These are phyloP conservation scores for Osmerus eperlanus DNA, from an alignment of 2,113 vertebrate genomes.

Conservation along the genomic window DNA sequence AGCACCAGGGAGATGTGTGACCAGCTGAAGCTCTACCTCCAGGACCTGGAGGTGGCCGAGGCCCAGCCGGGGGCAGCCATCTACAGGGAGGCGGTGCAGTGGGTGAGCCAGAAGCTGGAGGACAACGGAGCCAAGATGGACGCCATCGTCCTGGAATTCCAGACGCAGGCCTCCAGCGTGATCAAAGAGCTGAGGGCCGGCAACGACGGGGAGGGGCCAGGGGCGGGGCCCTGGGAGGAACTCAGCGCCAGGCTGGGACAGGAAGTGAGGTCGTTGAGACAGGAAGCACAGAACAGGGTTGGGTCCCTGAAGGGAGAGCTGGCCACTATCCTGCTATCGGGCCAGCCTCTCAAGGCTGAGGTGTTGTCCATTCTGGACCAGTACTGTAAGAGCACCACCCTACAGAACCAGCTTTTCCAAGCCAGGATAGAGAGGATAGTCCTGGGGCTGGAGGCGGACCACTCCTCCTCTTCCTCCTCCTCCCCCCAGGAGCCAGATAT, in stretches of 20 bases:
- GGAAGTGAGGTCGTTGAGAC: slow-evolving; percentile 55
- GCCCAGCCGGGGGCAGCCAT: slow-evolving; percentile 44
- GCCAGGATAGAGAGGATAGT: slow-evolving; percentile 72
- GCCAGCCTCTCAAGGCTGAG: slow-evolving; percentile 48
- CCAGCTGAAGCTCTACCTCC: slow-evolving; percentile 63
- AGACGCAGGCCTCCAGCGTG: slow-evolving; percentile 61
- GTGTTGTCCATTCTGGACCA: slow-evolving; percentile 67
- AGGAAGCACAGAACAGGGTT: slow-evolving; percentile 45
- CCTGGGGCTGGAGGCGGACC: slow-evolving; percentile 61
- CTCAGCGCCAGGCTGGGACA: slow-evolving; percentile 69
- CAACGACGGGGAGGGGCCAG: slow-evolving; percentile 38
- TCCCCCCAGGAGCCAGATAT: slow-evolving; percentile 33
- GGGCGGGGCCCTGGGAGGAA: slow-evolving; percentile 61
- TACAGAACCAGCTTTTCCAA: slow-evolving; percentile 72
- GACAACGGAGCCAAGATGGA: slow-evolving; percentile 50
- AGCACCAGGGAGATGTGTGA: slow-evolving; percentile 74
- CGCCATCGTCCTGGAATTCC: slow-evolving; percentile 68
- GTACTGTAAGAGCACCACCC: slow-evolving; percentile 73
- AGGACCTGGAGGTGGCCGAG: slow-evolving; percentile 49
- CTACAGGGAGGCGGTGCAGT: slow-evolving; percentile 57
- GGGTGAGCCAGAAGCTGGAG: slow-evolving; percentile 58
- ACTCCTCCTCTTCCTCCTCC: background rate
- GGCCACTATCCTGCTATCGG: slow-evolving; percentile 22
- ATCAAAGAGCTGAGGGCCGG: slow-evolving; percentile 70
- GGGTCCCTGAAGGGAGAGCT: slow-evolving; percentile 31